Base-by-base conservation (phyloP, 2,797 vertebrate species). In the Neoniphon sammara region DNA sequence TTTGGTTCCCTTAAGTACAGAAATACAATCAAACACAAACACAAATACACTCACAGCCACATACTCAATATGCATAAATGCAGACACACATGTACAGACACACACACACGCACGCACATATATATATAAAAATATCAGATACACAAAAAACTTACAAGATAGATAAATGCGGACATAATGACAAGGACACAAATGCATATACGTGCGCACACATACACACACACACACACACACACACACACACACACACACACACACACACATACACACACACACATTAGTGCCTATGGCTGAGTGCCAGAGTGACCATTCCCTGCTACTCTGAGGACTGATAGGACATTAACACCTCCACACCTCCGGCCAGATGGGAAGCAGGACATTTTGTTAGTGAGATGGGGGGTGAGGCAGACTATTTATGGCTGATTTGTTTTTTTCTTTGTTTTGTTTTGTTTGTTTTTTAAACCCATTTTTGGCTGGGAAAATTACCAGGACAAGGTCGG, bases 271-370 rank as follows among this genome's bases (percentile, higher is more conserved):
- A 42, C 60, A n/a, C 54, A 49, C 20, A 76, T 54, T 65, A 76
- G 66, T 47, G 66, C 25, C 70, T 20, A 39, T 81, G 71, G 62
- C 58, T 42, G 42, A 65, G 75, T 64, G 78, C 73, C 78, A 88
- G 62, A 69, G 77, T 74, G 70, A 70, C 55, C 42, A 55, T 84
- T 84, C 79, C 78, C 75, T 77, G 64, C 64, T 75, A 78, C 79
- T 84, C 83, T 70, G 77, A 74, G 84, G 82, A 85, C 83, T 82
- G 85, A 89, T 84, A 76, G 80, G 80, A 88, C 80, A 80, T 82
- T 81, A 89, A 79, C 83, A 81, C 72, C 78, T 75, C 62, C 8
- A 64, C 73, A 73, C 86, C 82, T 80, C 83, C 67, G 78, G 83
- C 68, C 82, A 87, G 67, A 85, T 81, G 82, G 65, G 58, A 70